phyloP scores from a whole-genome alignment of 2,113 vertebrate species.

The Corythornis madagascariensis region DNA sequence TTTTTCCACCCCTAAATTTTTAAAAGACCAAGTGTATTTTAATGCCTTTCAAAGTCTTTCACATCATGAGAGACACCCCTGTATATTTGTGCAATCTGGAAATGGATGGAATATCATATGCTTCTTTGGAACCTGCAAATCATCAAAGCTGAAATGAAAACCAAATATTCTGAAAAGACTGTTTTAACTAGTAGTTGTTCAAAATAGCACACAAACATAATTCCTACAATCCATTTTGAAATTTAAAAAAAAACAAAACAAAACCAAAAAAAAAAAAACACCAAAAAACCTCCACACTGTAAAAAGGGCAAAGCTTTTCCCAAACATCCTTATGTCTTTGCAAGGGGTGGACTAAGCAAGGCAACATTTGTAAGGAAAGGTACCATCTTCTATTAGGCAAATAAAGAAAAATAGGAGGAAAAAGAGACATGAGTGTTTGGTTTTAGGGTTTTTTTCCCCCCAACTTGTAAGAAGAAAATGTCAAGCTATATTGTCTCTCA shows the following conservation, averaged over 20 bases:
- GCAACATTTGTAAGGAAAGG: background rate
- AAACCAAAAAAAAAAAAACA: too few relatives aligned
- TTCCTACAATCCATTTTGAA: background rate
- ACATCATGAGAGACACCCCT: background rate
- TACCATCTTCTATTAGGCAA: background rate
- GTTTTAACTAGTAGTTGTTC: background rate
- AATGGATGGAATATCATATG: background rate
- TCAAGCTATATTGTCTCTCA: background rate
- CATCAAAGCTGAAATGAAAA: conserved; percentile 8
- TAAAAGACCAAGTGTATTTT: background rate
- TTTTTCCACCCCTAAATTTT: background rate
- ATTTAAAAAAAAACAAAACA: background rate
- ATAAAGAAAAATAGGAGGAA: background rate
- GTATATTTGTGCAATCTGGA: background rate
- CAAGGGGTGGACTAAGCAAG: background rate
- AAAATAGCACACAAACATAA: background rate
- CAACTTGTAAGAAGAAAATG: background rate
- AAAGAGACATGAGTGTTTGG: background rate
- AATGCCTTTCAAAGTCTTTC: conserved; percentile 7
- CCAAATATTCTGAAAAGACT: background rate
- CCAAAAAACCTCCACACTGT: background rate
- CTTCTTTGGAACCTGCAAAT: background rate
- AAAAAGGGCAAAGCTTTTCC: background rate
- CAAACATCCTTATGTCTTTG: background rate
- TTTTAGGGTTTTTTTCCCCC: background rate